Conservation (phyloP, 1,140 invertebrate species). For the Drosophila baimaii region DNA sequence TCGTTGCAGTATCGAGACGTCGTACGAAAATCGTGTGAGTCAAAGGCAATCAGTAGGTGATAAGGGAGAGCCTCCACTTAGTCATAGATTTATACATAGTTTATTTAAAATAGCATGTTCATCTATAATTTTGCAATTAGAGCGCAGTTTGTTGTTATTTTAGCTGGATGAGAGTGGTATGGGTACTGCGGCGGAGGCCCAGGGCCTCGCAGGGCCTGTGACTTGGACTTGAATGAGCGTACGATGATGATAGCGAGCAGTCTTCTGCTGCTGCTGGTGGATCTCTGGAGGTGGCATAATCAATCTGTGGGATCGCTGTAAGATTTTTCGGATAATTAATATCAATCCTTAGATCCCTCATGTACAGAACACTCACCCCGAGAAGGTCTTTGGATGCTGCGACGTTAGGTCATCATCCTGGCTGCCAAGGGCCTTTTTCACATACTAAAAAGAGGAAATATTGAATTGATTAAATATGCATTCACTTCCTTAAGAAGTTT, state of each 20-base stretch:
- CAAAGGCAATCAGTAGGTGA: constrained; percentile 48
- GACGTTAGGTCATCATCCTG: constrained; percentile 88
- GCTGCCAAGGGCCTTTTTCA: constrained; percentile 89
- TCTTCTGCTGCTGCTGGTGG: constrained; percentile 31
- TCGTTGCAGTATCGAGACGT: constrained; percentile 37
- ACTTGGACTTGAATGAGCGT: constrained; percentile 43
- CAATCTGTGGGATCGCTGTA: constrained; percentile 83
- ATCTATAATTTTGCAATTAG: constrained; percentile 66
- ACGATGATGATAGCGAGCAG: constrained; percentile 30
- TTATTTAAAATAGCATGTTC: constrained; percentile 79
- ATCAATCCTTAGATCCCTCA: neutral
- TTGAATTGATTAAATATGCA: neutral
- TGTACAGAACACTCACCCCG: constrained; percentile 58
- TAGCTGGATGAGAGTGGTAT: constrained; percentile 35
- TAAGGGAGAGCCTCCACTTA: constrained; percentile 34
- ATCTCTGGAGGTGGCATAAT: constrained; percentile 51
- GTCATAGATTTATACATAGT: constrained; percentile 76
- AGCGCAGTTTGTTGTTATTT: constrained; percentile 50
- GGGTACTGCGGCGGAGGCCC: constrained; percentile 24
- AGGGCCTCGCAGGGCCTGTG: constrained; percentile 33
- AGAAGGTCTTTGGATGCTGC: constrained; percentile 85
- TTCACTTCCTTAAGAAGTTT: fast-evolving
- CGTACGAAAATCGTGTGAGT: constrained; percentile 19
- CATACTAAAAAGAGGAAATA: constrained; percentile 85
- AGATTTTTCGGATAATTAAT: constrained; percentile 5